Evolutionary conservation across 2,113 vertebrate genomes (phyloP).

Genomic region (Grus americana): DNA sequence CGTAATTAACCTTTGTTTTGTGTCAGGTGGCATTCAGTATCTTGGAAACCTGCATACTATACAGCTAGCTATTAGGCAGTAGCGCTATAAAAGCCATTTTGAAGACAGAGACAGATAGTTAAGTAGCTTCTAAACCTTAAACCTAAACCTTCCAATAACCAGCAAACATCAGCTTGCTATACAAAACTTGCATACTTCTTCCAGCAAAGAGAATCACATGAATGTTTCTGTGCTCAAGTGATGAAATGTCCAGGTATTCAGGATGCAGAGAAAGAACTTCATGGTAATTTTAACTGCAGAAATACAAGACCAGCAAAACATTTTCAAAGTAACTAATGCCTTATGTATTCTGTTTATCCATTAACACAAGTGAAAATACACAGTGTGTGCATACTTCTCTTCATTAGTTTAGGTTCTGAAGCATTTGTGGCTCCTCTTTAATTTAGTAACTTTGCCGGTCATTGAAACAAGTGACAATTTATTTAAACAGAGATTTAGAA

Average conservation of each 20-base stretch:
- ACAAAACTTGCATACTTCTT: neutral
- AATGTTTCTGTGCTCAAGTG: neutral
- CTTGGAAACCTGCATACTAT: neutral
- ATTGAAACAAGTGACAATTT: constrained; percentile 24
- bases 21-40: neutral
- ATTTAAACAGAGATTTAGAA: constrained; percentile 45
- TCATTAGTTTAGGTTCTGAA: constrained; percentile 33
- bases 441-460: constrained; percentile 18
- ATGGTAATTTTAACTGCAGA: neutral
- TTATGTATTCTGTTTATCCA: constrained; percentile 5
- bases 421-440: neutral
- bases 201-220: neutral
- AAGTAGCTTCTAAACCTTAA: neutral
- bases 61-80: neutral
- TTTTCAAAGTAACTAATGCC: neutral
- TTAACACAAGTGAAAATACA: constrained; percentile 17
- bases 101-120: neutral
- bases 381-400: neutral
- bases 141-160: neutral
- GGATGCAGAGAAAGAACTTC: neutral
- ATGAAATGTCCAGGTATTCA: neutral
- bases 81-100: neutral
- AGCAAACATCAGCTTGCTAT: neutral
- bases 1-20: neutral
- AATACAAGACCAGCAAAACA: constrained; percentile 12